Evolutionary conservation across 2,797 vertebrate species (phyloP).

Genomic region (Serranus cabrilla): DNA sequence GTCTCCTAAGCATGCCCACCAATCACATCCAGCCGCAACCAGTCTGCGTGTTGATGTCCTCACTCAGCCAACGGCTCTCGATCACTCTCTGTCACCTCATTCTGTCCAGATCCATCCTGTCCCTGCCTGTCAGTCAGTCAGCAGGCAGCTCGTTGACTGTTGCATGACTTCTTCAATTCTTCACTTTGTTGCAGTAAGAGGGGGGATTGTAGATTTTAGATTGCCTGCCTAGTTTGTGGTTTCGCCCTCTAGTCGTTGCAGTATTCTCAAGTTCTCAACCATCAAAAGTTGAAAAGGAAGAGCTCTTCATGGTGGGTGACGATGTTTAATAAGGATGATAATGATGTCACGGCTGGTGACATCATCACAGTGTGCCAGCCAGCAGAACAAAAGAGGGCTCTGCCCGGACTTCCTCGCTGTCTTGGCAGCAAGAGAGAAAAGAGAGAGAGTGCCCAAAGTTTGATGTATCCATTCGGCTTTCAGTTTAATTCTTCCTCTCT

Average conservation of each 20-base stretch:
- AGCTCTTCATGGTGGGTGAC: constrained; percentile 70
- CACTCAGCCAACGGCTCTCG: constrained; percentile 58
- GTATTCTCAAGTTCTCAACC: constrained; percentile 68
- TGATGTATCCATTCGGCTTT: constrained; percentile 82
- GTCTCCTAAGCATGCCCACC: constrained; percentile 67
- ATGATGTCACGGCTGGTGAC: constrained; percentile 81
- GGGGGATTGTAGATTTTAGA: constrained; percentile 40
- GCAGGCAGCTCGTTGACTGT: constrained; percentile 75
- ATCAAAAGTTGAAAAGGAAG: constrained; percentile 75
- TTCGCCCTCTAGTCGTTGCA: constrained; percentile 8
- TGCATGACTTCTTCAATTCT: constrained; percentile 75
- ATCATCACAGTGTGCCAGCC: constrained; percentile 80
- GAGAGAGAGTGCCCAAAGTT: constrained; percentile 60
- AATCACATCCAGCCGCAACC: constrained; percentile 56
- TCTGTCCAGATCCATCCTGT: constrained; percentile 70
- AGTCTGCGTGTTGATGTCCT: constrained; percentile 77
- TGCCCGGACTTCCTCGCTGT: constrained; percentile 64
- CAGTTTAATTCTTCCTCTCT: constrained; percentile 76
- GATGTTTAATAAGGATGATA: constrained; percentile 75
- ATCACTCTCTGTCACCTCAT: constrained; percentile 69
- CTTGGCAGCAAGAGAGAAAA: constrained; percentile 71
- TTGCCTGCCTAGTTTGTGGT: constrained; percentile 54
- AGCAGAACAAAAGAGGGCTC: constrained; percentile 76
- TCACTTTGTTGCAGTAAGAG: constrained; percentile 60
- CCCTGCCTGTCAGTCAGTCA: constrained; percentile 64